Conservation (phyloP, 2,113 vertebrate species). For the Oncorhynchus mykiss region DNA sequence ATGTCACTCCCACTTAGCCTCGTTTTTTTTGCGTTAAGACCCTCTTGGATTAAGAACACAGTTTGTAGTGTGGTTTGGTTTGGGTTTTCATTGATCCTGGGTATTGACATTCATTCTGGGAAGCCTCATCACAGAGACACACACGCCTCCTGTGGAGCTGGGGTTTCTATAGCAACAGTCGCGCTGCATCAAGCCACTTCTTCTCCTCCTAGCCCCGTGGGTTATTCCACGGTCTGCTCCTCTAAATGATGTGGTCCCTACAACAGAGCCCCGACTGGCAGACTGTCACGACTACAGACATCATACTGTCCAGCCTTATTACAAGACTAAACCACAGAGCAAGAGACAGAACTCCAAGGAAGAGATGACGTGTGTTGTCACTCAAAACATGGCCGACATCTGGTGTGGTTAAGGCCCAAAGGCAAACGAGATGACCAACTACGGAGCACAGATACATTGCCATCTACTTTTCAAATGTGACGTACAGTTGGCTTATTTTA, state of each 20-base stretch:
- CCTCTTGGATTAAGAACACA: background rate
- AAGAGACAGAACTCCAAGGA: slow-evolving; percentile 11
- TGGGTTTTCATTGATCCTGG: slow-evolving; percentile 21
- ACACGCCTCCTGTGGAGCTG: slow-evolving; percentile 13
- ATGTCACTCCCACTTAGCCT: background rate
- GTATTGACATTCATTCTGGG: slow-evolving; percentile 38
- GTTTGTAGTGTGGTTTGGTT: slow-evolving; percentile 6
- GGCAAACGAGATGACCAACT: slow-evolving; percentile 35
- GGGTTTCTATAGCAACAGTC: slow-evolving; percentile 63
- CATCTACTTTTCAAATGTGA: slow-evolving; percentile 40
- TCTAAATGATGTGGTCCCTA: slow-evolving; percentile 56
- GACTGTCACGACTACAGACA: slow-evolving; percentile 18
- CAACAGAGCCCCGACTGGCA: slow-evolving; percentile 1
- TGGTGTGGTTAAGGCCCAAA: slow-evolving; percentile 9
- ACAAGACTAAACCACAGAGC: no score
- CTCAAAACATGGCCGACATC: background rate
- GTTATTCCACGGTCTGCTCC: slow-evolving; percentile 49
- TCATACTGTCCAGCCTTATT: slow-evolving; percentile 5
- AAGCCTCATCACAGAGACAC: slow-evolving; percentile 38
- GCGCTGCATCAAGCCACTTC: slow-evolving; percentile 34
- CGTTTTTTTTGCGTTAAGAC: background rate
- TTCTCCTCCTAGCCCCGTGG: slow-evolving; percentile 41
- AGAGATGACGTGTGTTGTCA: slow-evolving; percentile 20
- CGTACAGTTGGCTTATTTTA: background rate
- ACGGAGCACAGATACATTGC: slow-evolving; percentile 8